Evolutionary conservation across 2,888 invertebrate genomes (phyloP).

Genomic region (Brachypalpus laphriformis): DNA sequence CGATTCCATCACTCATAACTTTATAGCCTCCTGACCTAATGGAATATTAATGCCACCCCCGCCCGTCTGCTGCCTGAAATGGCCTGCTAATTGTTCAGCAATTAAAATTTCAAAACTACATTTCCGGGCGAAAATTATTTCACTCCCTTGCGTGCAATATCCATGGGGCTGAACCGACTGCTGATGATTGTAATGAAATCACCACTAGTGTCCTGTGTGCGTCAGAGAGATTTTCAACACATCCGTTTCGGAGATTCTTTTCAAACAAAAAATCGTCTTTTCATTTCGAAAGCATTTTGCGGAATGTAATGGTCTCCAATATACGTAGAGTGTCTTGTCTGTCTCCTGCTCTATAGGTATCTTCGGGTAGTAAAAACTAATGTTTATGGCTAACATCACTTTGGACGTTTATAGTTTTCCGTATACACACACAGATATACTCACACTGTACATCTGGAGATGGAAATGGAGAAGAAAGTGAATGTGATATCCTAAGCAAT

Average conservation of each 20-base stretch:
- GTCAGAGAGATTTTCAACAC: constrained; percentile 27
- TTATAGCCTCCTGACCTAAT: not conserved
- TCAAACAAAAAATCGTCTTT: not conserved
- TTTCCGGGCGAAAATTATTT: not conserved
- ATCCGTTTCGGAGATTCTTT: not conserved
- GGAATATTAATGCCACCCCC: constrained; percentile 16
- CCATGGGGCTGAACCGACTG: not conserved
- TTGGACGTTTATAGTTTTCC: constrained; percentile 65
- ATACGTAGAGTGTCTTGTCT: constrained; percentile 15
- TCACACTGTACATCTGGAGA: not conserved
- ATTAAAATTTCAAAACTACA: constrained; percentile 37
- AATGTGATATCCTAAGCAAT: constrained; percentile 65
- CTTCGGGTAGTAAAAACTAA: constrained; percentile 65
- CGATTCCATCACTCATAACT: not conserved
- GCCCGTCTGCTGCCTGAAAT: constrained; percentile 4
- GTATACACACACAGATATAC: constrained; percentile 7
- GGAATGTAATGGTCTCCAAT: constrained; percentile 36
- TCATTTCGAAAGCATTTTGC: constrained; percentile 43
- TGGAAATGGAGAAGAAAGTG: constrained; percentile 32
- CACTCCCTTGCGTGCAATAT: constrained; percentile 8
- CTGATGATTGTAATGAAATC: constrained; percentile 20
- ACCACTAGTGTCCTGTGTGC: constrained; percentile 2
- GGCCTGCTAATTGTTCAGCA: constrained; percentile 29
- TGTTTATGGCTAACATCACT: constrained; percentile 67
- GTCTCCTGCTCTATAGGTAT: constrained; percentile 15